phyloP scores from a whole-genome alignment of 1,140 invertebrate species.

The Drosophila miranda region DNA sequence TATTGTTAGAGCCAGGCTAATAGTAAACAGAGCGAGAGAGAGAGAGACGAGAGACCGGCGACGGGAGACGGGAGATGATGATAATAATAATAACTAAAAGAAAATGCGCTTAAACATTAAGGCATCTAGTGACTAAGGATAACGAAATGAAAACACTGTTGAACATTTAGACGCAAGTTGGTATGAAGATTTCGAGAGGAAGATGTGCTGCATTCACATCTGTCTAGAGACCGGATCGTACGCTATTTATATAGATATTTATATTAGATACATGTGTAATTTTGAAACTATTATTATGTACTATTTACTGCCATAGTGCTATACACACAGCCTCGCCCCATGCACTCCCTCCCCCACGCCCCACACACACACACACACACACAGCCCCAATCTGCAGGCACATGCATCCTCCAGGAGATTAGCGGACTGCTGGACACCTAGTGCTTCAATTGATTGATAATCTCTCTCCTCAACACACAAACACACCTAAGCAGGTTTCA shows the following conservation, averaged over 20 bases:
- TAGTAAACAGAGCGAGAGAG: slow-evolving; percentile 23
- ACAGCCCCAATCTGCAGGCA: slow-evolving; percentile 9
- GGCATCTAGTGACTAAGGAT: slow-evolving; percentile 28
- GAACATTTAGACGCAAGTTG: slow-evolving; percentile 60
- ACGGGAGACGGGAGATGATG: slow-evolving; percentile 22
- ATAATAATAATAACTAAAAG: slow-evolving; percentile 23
- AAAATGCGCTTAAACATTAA: slow-evolving; percentile 37
- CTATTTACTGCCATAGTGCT: slow-evolving; percentile 79
- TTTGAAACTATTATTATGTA: slow-evolving; percentile 65
- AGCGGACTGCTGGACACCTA: slow-evolving; percentile 22
- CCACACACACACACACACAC: slow-evolving; percentile 14
- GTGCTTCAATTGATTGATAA: slow-evolving; percentile 34
- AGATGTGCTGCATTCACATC: slow-evolving; percentile 55
- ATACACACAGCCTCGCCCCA: slow-evolving; percentile 25
- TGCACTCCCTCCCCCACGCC: slow-evolving; percentile 24
- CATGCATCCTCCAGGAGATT: slow-evolving; percentile 39
- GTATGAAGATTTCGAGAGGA: slow-evolving; percentile 29
- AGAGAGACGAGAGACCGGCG: too few relatives aligned
- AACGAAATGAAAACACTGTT: slow-evolving; percentile 56
- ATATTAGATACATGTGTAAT: slow-evolving; percentile 67
- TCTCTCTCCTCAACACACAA: slow-evolving; percentile 24
- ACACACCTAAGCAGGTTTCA: slow-evolving; percentile 48
- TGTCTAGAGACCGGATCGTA: slow-evolving; percentile 57
- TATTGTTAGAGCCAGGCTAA: slow-evolving; percentile 48
- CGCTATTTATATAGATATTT: slow-evolving; percentile 71